Conservation (phyloP, 2,113 vertebrate species). For the Scomber japonicus region DNA sequence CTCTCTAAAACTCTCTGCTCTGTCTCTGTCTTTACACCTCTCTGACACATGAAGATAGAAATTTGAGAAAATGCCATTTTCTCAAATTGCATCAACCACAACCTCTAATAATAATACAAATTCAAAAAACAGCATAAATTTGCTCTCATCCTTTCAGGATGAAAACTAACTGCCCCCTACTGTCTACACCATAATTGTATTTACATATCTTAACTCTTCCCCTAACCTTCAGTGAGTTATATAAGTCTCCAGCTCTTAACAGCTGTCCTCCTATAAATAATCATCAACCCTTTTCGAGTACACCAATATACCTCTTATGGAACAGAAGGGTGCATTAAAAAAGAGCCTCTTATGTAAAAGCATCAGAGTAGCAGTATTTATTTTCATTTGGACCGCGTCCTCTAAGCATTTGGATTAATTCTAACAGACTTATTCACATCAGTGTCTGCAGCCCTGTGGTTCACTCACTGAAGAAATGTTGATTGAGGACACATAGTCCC, state of each 20-base stretch:
- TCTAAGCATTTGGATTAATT: slow-evolving; percentile 20
- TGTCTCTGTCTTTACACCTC: slow-evolving; percentile 49
- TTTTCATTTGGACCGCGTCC: neutral
- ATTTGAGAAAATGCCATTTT: slow-evolving; percentile 51
- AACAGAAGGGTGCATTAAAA: slow-evolving; percentile 9
- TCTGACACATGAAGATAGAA: slow-evolving; percentile 29
- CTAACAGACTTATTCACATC: slow-evolving; percentile 26
- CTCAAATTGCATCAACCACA: slow-evolving; percentile 19
- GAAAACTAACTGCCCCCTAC: slow-evolving; percentile 2
- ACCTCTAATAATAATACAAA: slow-evolving; percentile 1
- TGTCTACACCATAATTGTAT: slow-evolving; percentile 28
- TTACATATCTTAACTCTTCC: slow-evolving; percentile 40
- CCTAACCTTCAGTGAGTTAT: slow-evolving; percentile 46
- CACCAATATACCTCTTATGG: slow-evolving; percentile 28
- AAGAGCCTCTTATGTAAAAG: slow-evolving; percentile 38
- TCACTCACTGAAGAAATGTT: slow-evolving; percentile 8
- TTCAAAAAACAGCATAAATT: neutral
- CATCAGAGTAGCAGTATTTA: slow-evolving; percentile 17
- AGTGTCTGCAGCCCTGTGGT: slow-evolving; percentile 17
- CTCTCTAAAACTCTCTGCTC: slow-evolving; percentile 41
- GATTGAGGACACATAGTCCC: slow-evolving; percentile 22
- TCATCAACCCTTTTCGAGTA: slow-evolving; percentile 26
- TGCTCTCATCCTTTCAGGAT: neutral
- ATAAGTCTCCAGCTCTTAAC: slow-evolving; percentile 32
- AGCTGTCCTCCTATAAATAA: slow-evolving; percentile 64